Percentiles rank a stretch among this genome's conserved stretches.
These are phyloP conservation scores for Struthidea cinerea DNA, from an alignment of 2,113 vertebrate species.

Conservation along the genomic window DNA sequence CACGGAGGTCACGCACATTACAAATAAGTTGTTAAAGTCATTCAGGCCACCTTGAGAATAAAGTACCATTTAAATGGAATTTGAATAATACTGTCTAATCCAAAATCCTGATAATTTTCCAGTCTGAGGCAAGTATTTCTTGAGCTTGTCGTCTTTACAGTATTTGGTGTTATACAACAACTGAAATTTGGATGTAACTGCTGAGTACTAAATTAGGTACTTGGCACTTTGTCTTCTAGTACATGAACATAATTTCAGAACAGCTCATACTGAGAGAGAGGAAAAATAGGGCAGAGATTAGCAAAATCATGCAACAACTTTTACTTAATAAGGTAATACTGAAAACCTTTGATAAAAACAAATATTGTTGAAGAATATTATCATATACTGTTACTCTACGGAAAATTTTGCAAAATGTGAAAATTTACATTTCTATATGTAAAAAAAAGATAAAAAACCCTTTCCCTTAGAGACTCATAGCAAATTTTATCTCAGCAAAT, in stretches of 20 bases:
- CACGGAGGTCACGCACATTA: neutral
- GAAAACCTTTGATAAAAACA: neutral
- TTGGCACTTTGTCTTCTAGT: slow-evolving; percentile 45
- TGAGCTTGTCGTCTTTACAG: neutral
- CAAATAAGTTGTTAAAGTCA: neutral
- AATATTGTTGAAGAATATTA: neutral
- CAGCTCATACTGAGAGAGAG: slow-evolving; percentile 29
- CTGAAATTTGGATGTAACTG: slow-evolving; percentile 34
- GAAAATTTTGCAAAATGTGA: neutral
- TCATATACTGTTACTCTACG: neutral
- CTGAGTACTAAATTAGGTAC: slow-evolving; percentile 49
- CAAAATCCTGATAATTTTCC: neutral
- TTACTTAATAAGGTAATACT: slow-evolving; percentile 49
- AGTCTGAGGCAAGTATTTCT: neutral
- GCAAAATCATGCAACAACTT: neutral
- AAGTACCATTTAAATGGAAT: neutral
- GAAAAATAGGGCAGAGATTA: slow-evolving; percentile 36
- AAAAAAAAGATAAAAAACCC: rapidly evolving
- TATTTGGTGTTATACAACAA: slow-evolving; percentile 36
- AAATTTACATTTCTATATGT: neutral
- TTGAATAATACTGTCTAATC: neutral
- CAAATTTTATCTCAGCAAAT: neutral
- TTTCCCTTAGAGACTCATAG: neutral
- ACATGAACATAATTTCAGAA: slow-evolving; percentile 53
- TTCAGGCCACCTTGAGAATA: neutral